Percentiles rank a stretch among this genome's conserved stretches.
Evolutionary conservation across 2,797 vertebrate genomes (phyloP).

Genomic region (Siniperca undulata): DNA sequence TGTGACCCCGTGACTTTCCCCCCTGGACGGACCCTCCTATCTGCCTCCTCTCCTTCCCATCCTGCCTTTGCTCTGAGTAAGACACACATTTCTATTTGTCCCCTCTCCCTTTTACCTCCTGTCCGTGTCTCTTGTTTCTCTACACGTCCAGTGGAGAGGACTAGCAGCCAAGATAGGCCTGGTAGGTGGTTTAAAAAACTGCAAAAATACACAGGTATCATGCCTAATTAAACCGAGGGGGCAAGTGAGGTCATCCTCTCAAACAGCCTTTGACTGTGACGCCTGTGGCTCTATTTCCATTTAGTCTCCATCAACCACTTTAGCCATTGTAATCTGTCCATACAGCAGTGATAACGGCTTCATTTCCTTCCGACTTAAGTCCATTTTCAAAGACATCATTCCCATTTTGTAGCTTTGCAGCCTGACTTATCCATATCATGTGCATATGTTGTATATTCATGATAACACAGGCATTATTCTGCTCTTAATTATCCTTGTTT

Average conservation of each 20-base stretch:
- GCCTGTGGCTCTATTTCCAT: conserved; percentile 53
- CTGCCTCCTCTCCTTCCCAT: conserved; percentile 69
- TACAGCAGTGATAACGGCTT: conserved; percentile 66
- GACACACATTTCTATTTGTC: conserved; percentile 61
- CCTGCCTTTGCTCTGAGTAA: conserved; percentile 75
- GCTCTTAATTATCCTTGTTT: conserved; percentile 43
- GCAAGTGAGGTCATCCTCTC: conserved; percentile 40
- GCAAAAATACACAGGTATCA: conserved; percentile 34
- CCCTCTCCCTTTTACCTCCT: conserved; percentile 40
- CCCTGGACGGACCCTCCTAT: conserved; percentile 66
- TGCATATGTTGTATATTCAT: conserved; percentile 18
- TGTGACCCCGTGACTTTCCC: conserved; percentile 50
- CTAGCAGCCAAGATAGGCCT: conserved; percentile 95
- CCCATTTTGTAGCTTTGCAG: conserved; percentile 43
- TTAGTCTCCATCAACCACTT: conserved; percentile 65
- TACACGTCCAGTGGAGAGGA: conserved; percentile 92
- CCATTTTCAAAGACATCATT: conserved; percentile 51
- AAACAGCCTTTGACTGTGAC: conserved; percentile 34
- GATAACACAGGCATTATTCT: conserved; percentile 49
- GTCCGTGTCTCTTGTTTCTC: conserved; percentile 82
- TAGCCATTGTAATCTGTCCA: conserved; percentile 60
- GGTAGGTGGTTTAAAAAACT: conserved; percentile 89
- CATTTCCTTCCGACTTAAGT: conserved; percentile 50
- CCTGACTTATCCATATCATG: conserved; percentile 40
- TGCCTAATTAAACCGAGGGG: conserved; percentile 58